These are phyloP conservation scores for Pachypanchax playfairii DNA, from an alignment of 2,113 vertebrate species.

Conservation along the genomic window DNA sequence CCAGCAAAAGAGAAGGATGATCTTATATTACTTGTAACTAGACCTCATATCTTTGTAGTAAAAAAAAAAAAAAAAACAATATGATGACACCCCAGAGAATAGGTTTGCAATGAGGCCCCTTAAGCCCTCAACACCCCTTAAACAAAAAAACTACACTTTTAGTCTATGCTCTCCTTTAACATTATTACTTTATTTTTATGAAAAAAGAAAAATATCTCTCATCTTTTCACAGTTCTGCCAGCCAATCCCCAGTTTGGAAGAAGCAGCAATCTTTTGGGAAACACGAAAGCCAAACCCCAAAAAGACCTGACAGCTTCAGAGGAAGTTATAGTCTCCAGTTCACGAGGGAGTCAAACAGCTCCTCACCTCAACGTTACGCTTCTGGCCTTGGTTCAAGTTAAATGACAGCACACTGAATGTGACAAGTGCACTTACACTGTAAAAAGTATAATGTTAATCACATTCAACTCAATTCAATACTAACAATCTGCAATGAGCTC, in stretches of 20 bases:
- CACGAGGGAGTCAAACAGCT: constrained; percentile 51
- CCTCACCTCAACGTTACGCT: constrained; percentile 61
- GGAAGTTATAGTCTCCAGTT: constrained; percentile 63
- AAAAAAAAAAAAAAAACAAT: constrained; percentile 54
- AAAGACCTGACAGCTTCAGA: constrained; percentile 73
- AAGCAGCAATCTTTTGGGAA: constrained; percentile 73
- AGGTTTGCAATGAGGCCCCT: constrained; percentile 51
- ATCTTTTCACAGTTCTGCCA: constrained; percentile 64
- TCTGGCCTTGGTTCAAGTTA: constrained; percentile 69
- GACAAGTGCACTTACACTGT: constrained; percentile 15
- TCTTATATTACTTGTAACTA: constrained; percentile 36
- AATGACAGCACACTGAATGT: constrained; percentile 17
- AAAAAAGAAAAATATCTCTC: constrained; percentile 51
- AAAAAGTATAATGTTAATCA: constrained; percentile 12
- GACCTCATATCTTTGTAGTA: constrained; percentile 28
- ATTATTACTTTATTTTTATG: constrained; percentile 57
- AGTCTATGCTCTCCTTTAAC: constrained; percentile 59
- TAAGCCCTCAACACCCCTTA: constrained; percentile 62
- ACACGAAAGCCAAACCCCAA: constrained; percentile 70
- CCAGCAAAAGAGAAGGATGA: constrained; percentile 11
- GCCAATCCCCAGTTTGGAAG: constrained; percentile 63
- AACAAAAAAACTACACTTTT: constrained; percentile 61
- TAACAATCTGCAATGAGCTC: too few relatives aligned
- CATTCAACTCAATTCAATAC: constrained; percentile 8
- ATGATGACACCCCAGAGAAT: constrained; percentile 55